These are phyloP conservation scores for Sorex fumeus DNA, from an alignment of 2,113 vertebrate genomes.

Conservation along the genomic window DNA sequence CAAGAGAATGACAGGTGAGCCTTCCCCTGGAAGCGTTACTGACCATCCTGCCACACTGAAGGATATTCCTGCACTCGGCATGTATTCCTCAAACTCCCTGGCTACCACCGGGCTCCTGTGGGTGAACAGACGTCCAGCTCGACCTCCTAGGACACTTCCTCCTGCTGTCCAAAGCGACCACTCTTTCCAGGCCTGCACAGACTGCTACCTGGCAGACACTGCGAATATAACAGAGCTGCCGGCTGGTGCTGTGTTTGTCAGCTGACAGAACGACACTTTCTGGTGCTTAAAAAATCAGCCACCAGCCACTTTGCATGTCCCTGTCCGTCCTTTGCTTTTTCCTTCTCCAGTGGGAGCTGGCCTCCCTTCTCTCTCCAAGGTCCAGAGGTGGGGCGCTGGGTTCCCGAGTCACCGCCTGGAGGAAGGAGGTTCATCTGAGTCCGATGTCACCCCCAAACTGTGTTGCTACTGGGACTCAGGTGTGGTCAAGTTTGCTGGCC, in stretches of 20 bases:
- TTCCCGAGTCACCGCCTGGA: neutral
- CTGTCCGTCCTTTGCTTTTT: neutral
- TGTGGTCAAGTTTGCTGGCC: too few relatives aligned
- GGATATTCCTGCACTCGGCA: neutral
- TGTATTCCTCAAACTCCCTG: neutral
- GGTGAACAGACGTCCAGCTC: neutral
- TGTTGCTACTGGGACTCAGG: neutral
- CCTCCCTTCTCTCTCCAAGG: too few relatives aligned
- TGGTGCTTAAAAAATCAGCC: neutral
- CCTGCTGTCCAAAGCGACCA: neutral
- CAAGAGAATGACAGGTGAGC: neutral
- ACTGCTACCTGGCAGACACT: neutral
- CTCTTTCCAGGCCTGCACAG: neutral
- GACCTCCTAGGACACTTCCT: neutral
- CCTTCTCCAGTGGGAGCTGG: too few relatives aligned
- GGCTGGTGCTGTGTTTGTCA: too few relatives aligned
- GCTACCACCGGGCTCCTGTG: rapidly evolving
- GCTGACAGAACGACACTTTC: neutral
- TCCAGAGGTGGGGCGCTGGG: neutral
- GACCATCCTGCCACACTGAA: too few relatives aligned
- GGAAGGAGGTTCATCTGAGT: neutral
- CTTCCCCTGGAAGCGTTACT: neutral
- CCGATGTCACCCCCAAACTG: neutral
- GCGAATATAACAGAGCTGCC: too few relatives aligned
- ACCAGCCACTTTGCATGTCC: neutral